Base-by-base conservation (phyloP, 2,113 vertebrate genomes). In the Takifugu flavidus region DNA sequence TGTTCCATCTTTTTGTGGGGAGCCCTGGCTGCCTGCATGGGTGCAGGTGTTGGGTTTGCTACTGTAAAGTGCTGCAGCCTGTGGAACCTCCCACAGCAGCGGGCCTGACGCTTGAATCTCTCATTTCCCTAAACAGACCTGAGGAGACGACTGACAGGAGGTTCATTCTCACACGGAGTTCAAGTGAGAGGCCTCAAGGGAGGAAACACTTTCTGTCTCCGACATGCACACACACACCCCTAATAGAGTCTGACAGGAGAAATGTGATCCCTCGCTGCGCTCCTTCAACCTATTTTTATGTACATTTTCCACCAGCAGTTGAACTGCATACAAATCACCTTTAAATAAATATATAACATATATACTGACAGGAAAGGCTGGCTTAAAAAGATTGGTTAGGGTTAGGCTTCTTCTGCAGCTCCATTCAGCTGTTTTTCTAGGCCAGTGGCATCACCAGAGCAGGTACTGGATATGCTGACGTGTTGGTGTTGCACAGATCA, bases 71-170 rank as follows among this genome's bases (percentile, higher is more conserved):
- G 62, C 59, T 47, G 15, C 74, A 51, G 67, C 56, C 56, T 67
- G 45, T n/a, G 25, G 46, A 46, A 26, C 60, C 67, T 52, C 72
- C 28, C 57, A 67, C 44, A 59, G 56, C 67, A 14, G 5, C 31
- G 70, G 47, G 34, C 74, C 74, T 78, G 81, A 84, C 72, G 70
- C 82, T 83, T 60, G 81, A 77, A 76, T 72, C 73, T 74, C 74
- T 82, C 69, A 74, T 84, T 86, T 86, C 75, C 81, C 69, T 75
- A 83, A 86, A 87, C 84, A 83, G 75, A 67, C 73, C 74, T 1
- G 50, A 87, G 79, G 28, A 84, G 86, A 80, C 75, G 84, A 89
- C 67, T 86, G 87, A 88, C 82, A 67, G 75, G 84, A 75, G 71
- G 70, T 67, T 85, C 82, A 83, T 83, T 87, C 80, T 87, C 82